Evolutionary conservation across 2,888 invertebrate species (phyloP), one percentile per base, ranked within the genome.

Genomic region (Lottia gigantea): DNA sequence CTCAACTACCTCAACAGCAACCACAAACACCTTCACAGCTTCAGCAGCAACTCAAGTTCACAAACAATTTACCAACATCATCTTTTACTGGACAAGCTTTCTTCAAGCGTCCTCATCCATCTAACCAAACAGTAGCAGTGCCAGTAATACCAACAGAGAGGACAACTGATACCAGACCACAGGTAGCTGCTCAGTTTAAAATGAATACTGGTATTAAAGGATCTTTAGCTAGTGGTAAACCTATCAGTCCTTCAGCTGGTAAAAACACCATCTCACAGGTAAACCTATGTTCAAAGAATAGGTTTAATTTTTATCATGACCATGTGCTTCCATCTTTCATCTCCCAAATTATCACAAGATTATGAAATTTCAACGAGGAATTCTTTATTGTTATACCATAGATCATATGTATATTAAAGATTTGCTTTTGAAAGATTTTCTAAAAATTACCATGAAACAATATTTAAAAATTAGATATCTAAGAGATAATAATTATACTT

Each of bases 81-180:
- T 55, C 55, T 55, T 55, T 55, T 55, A 19, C 55, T 55, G 55
- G 55, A 19, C 55, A 55, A 23, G 55, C 55, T 55, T 55, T 55
- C 55, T 55, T 55, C 14, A 55, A 55, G 19, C 19, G 55, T 23
- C 55, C 55, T 23, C 55, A 55, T 55, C 55, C 55, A 23, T 55
- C 55, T 55, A 23, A 19, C 11, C 23, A 55, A 14, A 19, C 19
- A 55, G 23, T 19, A 12, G 11, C 55, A 15, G 55, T 55, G 2
- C 55, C 55, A 23, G 11, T 55, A 12, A 7, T 2, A 23, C 23
- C 19, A 19, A 11, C 19, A 23, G 19, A 19, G 12, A 11, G 55
- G 1, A 55, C 3, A 23, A 55, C 11, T 55, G 55, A 19, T 55
- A 23, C 19, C 15, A 11, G 19, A 11, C 19, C 19, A 23, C 23